A percentile compares a stretch with the other conserved stretches of the same genome.
Conservation (phyloP, 2,888 invertebrate genomes). For the Automeris io region DNA sequence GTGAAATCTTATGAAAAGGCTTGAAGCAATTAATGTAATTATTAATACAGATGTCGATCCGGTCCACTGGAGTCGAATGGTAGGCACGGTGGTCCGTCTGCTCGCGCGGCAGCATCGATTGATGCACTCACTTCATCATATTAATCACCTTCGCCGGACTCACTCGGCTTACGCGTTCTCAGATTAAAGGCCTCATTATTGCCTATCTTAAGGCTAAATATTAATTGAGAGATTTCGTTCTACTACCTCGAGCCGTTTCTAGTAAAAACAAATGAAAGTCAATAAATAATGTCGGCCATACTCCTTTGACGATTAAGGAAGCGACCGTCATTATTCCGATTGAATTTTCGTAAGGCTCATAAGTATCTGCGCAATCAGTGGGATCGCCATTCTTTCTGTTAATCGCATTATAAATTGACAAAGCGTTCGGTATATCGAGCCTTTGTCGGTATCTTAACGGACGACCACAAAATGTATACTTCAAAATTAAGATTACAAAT, state of each 20-base stretch:
- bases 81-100: slow-evolving; percentile 47
- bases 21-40: slow-evolving; percentile 52
- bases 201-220: slow-evolving; percentile 71
- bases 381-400: slow-evolving; percentile 64
- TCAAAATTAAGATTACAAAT: slow-evolving; percentile 45
- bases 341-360: slow-evolving; percentile 48
- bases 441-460: slow-evolving; percentile 65
- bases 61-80: slow-evolving; percentile 31
- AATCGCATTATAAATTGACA: slow-evolving; percentile 73
- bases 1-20: slow-evolving; percentile 59
- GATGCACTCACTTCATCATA: slow-evolving; percentile 64
- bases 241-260: slow-evolving; percentile 48
- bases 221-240: slow-evolving; percentile 72
- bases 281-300: slow-evolving; percentile 47
- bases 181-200: slow-evolving; percentile 65
- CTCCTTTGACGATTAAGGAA: slow-evolving; percentile 43
- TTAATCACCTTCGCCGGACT: slow-evolving; percentile 60
- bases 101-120: slow-evolving; percentile 34
- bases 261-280: slow-evolving; percentile 44
- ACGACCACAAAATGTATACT: slow-evolving; percentile 51
- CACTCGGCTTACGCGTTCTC: slow-evolving; percentile 72
- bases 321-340: slow-evolving; percentile 42
- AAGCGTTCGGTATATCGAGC: slow-evolving; percentile 44
- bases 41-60: slow-evolving; percentile 33
- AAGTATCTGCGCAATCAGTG: slow-evolving; percentile 60